Evolutionary conservation across 2,113 vertebrate species (phyloP), one percentile per base, ranked within the genome.

Genomic region (human (Homo sapiens)): DNA sequence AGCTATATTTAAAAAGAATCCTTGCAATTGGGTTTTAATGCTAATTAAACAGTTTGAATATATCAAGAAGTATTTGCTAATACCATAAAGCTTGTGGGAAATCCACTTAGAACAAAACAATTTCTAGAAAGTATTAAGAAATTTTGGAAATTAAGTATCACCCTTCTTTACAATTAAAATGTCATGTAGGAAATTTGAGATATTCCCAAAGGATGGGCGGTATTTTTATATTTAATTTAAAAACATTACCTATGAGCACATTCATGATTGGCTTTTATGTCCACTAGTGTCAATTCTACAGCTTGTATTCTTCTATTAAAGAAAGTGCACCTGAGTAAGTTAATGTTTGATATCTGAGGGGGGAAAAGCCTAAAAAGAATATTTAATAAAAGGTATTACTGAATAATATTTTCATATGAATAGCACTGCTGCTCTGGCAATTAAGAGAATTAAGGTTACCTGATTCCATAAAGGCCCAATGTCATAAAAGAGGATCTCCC

Each of bases 181-280:
- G 35, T 18, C 55, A 93, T 32, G 3, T 27, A 84, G 84, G 8
- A 83, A 76, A 94, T 59, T 0, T 70, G 13, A 88, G 5, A 72
- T 87, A 96, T 43, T 93, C 86, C 23, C 40, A 88, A 92, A 90
- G 35, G 35, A 23, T 61, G 7, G 68, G 40, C 25, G 87, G 2
- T 73, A 84, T 87, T 82, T 94, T 72, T 72, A 82, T 73, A 55
- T 75, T 95, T 81, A 92, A 88, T 79, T 94, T 40, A 18, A 91
- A 88, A 89, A 59, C 76, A 87, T 4, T 75, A 95, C 5, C 35
- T 89, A 90, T 45, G 23, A 85, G 89, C 7, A 95, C 35, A 85
- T 61, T 68, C 68, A 52, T 72, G 22, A 66, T 52, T 86, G 8
- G 30, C 9, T 82, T 95, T 92, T 73, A 66, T 61, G 11, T 86